Percentiles rank a stretch among this genome's conserved stretches.
phyloP scores from a whole-genome alignment of 2,888 invertebrate genomes.

The Frankliniella fusca region DNA sequence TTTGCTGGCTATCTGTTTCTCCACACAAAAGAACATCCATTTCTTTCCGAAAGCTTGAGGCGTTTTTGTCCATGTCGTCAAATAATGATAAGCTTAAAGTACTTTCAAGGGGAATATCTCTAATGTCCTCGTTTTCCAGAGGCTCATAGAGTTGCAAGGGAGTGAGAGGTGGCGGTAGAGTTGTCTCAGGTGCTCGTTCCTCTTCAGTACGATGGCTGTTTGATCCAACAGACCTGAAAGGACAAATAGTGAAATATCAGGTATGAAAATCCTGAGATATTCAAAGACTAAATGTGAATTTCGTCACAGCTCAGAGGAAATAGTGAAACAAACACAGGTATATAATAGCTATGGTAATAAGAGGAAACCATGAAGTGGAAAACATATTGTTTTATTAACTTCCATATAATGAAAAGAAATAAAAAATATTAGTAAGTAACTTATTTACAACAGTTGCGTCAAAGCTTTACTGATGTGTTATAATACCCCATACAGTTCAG shows the following conservation, averaged over 20 bases:
- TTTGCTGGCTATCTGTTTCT: not conserved
- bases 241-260: not conserved
- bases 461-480: too few relatives aligned
- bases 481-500: too few relatives aligned
- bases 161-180: not conserved
- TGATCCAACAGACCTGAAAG: slow-evolving; percentile 13
- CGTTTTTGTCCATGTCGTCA: not conserved
- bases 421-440: too few relatives aligned
- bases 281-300: not conserved
- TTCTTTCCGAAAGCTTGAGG: not conserved
- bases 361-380: not conserved
- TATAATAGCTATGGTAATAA: not conserved
- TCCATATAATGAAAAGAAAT: not conserved
- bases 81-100: not conserved
- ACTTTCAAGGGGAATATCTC: not conserved
- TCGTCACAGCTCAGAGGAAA: too few relatives aligned
- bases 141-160: slow-evolving; percentile 2
- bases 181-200: not conserved
- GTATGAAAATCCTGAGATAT: not conserved
- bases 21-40: slow-evolving; percentile 11
- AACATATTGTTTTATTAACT: not conserved
- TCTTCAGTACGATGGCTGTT: not conserved
- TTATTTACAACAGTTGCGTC: too few relatives aligned
- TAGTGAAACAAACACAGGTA: not conserved
- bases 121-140: not conserved